These are phyloP conservation scores for Stegostoma tigrinum DNA, from an alignment of 2,113 vertebrate species.

Conservation along the genomic window DNA sequence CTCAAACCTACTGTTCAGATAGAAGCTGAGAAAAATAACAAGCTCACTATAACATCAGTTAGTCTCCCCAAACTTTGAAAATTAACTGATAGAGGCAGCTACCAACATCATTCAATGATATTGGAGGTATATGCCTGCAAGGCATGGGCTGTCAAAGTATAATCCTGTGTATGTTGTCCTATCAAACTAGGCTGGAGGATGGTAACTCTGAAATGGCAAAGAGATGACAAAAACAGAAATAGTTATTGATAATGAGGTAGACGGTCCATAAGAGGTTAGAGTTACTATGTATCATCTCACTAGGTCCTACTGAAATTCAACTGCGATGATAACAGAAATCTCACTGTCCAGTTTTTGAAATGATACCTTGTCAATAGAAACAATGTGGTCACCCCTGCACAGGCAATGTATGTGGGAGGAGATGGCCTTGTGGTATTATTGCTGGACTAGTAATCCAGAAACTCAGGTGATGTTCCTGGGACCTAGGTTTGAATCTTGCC, in stretches of 20 bases:
- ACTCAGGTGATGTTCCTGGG: no score
- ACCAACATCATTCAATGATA: not conserved
- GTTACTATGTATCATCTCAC: not conserved
- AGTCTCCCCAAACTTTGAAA: not conserved
- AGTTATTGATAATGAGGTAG: not conserved
- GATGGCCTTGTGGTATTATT: no score
- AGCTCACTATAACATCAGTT: not conserved
- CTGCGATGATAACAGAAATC: not conserved
- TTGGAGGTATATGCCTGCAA: not conserved
- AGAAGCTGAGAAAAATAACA: not conserved
- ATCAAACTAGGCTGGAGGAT: not conserved
- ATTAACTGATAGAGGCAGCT: not conserved
- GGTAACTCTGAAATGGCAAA: not conserved
- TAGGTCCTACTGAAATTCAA: no score
- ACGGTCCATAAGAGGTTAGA: not conserved
- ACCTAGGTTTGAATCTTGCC: no score
- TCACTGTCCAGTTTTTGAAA: not conserved
- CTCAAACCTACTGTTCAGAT: not conserved
- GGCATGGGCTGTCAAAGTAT: not conserved
- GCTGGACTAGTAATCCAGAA: no score
- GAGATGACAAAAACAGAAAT: not conserved
- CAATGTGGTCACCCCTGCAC: not conserved
- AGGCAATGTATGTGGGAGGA: no score
- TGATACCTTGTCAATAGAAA: not conserved
- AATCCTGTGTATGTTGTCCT: not conserved